phyloP scores from a whole-genome alignment of 53 echinoderm and acorn worm species.

The Stichopus horrens region DNA sequence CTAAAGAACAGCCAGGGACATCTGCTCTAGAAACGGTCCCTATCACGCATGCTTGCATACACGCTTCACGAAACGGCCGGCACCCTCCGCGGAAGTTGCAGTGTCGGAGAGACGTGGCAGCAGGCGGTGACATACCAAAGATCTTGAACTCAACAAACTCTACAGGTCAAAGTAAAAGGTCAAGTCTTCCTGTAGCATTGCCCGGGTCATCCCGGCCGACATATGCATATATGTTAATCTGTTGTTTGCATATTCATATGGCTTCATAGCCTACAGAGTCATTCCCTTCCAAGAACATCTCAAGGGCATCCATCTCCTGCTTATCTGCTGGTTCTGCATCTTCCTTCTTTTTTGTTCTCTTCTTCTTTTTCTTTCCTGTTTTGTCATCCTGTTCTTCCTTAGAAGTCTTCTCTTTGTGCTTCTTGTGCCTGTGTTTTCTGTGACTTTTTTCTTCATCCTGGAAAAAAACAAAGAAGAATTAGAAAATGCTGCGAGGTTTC shows the following conservation, averaged over 20 bases:
- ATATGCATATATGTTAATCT: neutral
- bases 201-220: neutral
- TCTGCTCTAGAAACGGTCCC: no score
- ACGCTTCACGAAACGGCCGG: no score
- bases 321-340: conserved; percentile 48
- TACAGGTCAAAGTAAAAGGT: no score
- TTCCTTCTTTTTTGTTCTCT: conserved; percentile 70
- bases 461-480: neutral
- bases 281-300: conserved; percentile 86
- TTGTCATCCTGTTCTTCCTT: conserved; percentile 39
- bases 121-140: no score
- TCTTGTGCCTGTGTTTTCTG: conserved; percentile 89
- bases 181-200: no score
- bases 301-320: conserved; percentile 58
- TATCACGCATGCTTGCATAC: no score
- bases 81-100: no score
- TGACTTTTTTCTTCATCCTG: conserved; percentile 82
- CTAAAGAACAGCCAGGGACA: no score
- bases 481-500: no score
- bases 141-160: no score
- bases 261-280: conserved; percentile 44
- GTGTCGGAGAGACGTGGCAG: no score
- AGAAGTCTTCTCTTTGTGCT: conserved; percentile 57
- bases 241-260: conserved; percentile 47
- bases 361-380: conserved; percentile 71